A percentile compares a stretch with the other conserved stretches of the same genome.
Conservation (phyloP, 2,113 vertebrate species). For the Propithecus coquereli region DNA sequence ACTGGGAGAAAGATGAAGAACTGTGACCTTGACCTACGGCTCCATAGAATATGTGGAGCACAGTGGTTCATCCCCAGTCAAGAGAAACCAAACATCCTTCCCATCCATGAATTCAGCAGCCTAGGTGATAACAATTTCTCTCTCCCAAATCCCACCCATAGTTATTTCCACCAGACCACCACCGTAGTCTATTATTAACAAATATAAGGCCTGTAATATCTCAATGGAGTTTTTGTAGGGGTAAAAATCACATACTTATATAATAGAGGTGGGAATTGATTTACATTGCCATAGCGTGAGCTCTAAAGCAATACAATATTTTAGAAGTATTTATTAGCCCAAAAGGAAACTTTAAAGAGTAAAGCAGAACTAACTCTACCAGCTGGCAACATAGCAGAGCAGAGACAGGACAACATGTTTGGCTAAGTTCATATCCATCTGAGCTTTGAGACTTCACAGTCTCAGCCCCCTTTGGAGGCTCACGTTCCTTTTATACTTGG, state of each 20-base stretch:
- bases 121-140: neutral
- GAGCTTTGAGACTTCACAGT: neutral
- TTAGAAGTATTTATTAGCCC: constrained; percentile 69
- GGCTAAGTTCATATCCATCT: neutral
- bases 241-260: constrained; percentile 54
- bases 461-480: constrained; percentile 8
- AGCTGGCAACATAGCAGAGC: constrained; percentile 4
- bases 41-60: no score
- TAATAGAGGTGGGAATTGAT: constrained; percentile 67
- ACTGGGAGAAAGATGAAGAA: neutral
- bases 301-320: constrained; percentile 64
- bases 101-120: neutral
- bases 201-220: constrained; percentile 62
- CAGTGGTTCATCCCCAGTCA: neutral
- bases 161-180: constrained; percentile 67
- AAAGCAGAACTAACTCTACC: constrained; percentile 28
- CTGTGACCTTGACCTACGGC: no score
- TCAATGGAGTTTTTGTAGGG: constrained; percentile 68
- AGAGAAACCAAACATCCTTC: neutral
- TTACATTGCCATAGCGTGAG: constrained; percentile 37
- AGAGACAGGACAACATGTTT: neutral
- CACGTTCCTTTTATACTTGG: constrained; percentile 12
- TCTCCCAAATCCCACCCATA: constrained; percentile 42
- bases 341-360: constrained; percentile 61
- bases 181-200: constrained; percentile 64